Evolutionary conservation across 2,797 vertebrate genomes (phyloP), one percentile per base, ranked within the genome.

Genomic region (Gadopsis marmoratus): DNA sequence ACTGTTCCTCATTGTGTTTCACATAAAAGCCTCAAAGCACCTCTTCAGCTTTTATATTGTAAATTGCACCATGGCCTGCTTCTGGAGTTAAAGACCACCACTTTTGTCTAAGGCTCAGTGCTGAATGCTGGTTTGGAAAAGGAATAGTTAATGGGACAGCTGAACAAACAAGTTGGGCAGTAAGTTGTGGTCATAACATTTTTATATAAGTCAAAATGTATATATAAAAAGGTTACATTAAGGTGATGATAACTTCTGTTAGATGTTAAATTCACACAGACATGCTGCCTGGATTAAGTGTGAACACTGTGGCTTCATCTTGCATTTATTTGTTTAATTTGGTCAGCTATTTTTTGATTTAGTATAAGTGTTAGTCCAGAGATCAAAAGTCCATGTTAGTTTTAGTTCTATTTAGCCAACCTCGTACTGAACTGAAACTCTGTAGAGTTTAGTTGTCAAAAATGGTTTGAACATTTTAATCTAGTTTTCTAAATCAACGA

Each of bases 11-110:
- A 37, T 73, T 81, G 83, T 68, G 67, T 83, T 78, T 55, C 45
- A 64, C 56, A 77, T 78, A 65, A 82, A 76, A 85, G 43, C 41
- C 54, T 72, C 13, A 74, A 59, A 81, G 55, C 55, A 66, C 69
- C 16, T 72, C 74, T 62, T 72, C 66, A 76, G 78, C 74, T 76
- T 70, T 88, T 69, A 53, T 75, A 53, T 55, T 71, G 47, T 58
- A 67, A 73, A 78, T 45, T 67, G 39, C 21, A 56, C 29, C 43
- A 33, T 8, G n/a, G 53, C 29, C 74, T n/a, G 3, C 29, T 72
- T 39, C 53, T 45, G 31, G 60, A n/a, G 23, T 41, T 66, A 53
- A 67, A 71, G 29, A 64, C 47, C 53, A 8, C 33, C 41, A 9
- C 53, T 75, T 50, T 50, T 66, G 55, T 66, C 17, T 62, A 14